Evolutionary conservation across 2,888 invertebrate species (phyloP).

Genomic region (Chrysodeixis includens): DNA sequence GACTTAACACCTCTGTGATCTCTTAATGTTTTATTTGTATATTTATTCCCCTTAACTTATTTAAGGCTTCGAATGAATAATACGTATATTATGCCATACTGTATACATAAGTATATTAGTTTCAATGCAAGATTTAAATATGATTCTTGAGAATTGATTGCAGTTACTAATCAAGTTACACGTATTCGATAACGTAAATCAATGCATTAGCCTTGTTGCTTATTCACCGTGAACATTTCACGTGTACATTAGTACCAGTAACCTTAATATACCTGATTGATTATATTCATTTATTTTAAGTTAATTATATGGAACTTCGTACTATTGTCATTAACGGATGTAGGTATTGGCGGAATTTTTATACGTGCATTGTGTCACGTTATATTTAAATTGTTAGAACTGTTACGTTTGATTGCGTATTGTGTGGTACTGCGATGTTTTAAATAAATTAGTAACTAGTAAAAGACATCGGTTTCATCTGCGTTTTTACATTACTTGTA

Average conservation of each 20-base stretch:
- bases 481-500: too few relatives aligned
- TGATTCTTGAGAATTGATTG: too few relatives aligned
- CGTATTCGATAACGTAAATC: conserved; percentile 17
- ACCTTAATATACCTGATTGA: conserved; percentile 33
- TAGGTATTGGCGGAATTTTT: background rate
- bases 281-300: conserved; percentile 46
- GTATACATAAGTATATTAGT: too few relatives aligned
- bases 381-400: background rate
- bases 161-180: too few relatives aligned
- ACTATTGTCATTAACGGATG: conserved; percentile 28
- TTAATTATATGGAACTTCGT: conserved; percentile 35
- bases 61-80: too few relatives aligned
- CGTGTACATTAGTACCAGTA: conserved; percentile 41
- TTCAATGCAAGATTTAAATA: too few relatives aligned
- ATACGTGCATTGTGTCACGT: conserved; percentile 3
- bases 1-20: too few relatives aligned
- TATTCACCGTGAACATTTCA: conserved; percentile 39
- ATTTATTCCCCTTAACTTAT: too few relatives aligned
- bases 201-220: conserved; percentile 18
- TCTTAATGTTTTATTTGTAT: too few relatives aligned
- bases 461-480: too few relatives aligned
- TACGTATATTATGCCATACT: too few relatives aligned
- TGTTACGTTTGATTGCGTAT: background rate
- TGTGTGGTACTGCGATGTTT: background rate
- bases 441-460: too few relatives aligned